A percentile compares a stretch with the other conserved stretches of the same genome.
Evolutionary conservation across 2,113 vertebrate genomes (phyloP).

Genomic region (Climacteris rufus): DNA sequence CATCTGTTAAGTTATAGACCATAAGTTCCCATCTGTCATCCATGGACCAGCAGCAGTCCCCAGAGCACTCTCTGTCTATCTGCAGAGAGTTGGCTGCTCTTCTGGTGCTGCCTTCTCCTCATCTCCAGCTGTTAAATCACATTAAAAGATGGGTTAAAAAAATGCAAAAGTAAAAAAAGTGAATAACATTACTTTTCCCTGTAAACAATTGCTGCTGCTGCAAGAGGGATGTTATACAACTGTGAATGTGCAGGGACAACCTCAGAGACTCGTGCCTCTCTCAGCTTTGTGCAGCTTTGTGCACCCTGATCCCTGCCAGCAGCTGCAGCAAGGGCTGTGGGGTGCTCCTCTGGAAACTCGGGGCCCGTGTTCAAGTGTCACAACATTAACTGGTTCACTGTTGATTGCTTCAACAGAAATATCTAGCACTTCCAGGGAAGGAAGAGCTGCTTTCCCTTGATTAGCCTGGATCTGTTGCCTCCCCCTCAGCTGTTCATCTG

Average conservation of each 20-base stretch:
- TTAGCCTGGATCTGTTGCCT: neutral
- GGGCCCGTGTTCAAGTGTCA: neutral
- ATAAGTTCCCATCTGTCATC: slow-evolving; percentile 58
- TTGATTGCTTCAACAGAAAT: neutral
- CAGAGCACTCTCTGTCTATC: neutral
- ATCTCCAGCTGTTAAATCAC: slow-evolving; percentile 50
- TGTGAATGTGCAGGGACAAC: neutral
- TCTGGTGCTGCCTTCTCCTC: slow-evolving; percentile 4
- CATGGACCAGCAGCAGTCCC: slow-evolving; percentile 18
- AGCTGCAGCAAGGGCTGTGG: neutral
- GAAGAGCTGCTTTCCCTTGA: neutral
- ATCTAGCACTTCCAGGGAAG: neutral
- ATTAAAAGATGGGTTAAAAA: slow-evolving; percentile 1
- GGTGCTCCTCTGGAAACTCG: neutral
- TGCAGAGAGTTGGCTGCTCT: slow-evolving; percentile 38
- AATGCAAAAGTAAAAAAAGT: neutral
- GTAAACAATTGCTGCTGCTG: neutral
- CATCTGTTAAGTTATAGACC: slow-evolving; percentile 61
- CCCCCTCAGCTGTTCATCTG: neutral
- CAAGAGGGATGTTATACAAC: neutral
- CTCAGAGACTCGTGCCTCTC: neutral
- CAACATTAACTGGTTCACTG: neutral
- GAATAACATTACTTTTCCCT: neutral
- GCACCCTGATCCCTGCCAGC: neutral
- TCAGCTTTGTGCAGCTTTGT: neutral